These are phyloP conservation scores for Cyclophora punctaria DNA, from an alignment of 2,888 invertebrate species.

Conservation along the genomic window DNA sequence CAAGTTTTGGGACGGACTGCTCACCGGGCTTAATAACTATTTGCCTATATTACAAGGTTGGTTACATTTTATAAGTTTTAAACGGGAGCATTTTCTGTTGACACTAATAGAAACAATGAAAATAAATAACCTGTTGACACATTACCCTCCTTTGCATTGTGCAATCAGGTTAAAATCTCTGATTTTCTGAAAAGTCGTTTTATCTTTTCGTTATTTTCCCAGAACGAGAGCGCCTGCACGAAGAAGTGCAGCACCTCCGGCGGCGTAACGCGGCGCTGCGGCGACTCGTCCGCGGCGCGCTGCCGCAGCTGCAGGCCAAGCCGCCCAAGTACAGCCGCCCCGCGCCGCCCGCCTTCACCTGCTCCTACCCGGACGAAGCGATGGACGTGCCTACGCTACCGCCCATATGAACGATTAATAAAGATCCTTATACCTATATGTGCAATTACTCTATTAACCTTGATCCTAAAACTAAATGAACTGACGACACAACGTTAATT, in stretches of 20 bases:
- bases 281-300: slow-evolving; percentile 78
- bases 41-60: slow-evolving; percentile 77
- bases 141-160: too few species aligned
- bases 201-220: slow-evolving; percentile 2
- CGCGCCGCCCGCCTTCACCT: slow-evolving; percentile 32
- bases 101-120: too few species aligned
- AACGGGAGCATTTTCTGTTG: background rate
- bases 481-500: too few species aligned
- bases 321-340: slow-evolving; percentile 31
- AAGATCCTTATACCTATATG: too few species aligned
- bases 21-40: slow-evolving; percentile 78
- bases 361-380: slow-evolving; percentile 34
- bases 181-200: too few species aligned
- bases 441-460: background rate
- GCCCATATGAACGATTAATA: slow-evolving; percentile 33
- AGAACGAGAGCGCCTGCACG: slow-evolving; percentile 80
- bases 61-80: background rate
- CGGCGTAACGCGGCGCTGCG: slow-evolving; percentile 81
- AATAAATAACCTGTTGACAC: too few species aligned
- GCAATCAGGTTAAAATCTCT: too few species aligned
- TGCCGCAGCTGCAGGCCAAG: slow-evolving; percentile 41
- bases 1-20: slow-evolving; percentile 81
- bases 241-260: slow-evolving; percentile 78
- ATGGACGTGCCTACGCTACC: slow-evolving; percentile 37
- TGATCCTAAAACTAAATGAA: background rate